Evolutionary conservation across 2,888 invertebrate species (phyloP), one percentile per base, ranked within the genome.

Genomic region (Epistrophe grossulariae): DNA sequence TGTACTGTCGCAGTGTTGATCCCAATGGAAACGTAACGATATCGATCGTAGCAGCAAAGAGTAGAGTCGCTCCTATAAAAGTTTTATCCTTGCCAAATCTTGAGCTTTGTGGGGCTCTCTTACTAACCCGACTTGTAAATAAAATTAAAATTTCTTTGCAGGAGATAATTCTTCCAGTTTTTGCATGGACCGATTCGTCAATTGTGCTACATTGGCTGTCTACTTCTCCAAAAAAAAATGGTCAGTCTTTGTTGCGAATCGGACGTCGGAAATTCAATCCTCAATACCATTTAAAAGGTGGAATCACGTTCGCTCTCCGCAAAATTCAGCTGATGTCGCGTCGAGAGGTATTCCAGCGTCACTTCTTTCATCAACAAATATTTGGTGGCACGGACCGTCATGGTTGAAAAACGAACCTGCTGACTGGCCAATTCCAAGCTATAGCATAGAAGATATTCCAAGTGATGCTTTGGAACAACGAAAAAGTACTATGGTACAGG

Each of bases 1-100:
- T 73, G 1, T 82, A 87, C 28, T 66, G 71, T 70, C 62, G 76
- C 4, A 59, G 57, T 13, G 38, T 66, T 5, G 28, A 28, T 10
- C 40, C 43, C 8, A 66, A 52, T 11, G 68, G 60, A 15, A 24
- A 38, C 15, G 52, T 40, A 7, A 19, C 48, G 13, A 24, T 57
- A 6, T 35, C 10, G 10, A 24, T 76, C 0, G 68, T 72, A 13
- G 78, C 73, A 9, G 57, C 72, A n/a, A 74, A 79, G 31, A 68
- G 40, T 11, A 66, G 66, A 13, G 77, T 84, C 0, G 78, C 57
- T 17, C 77, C 77, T 7, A n/a, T 77, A 9, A 83, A 88, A 40
- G 45, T 82, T 15, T 11, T 88, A 11, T 48, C 77, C 4, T 55
- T 88, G 6, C 72, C 77, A 15, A 43, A 78, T 8, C 31, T 31